Evolutionary conservation across 2,888 invertebrate genomes (phyloP).

Genomic region (Drosophila fulvimacula): DNA sequence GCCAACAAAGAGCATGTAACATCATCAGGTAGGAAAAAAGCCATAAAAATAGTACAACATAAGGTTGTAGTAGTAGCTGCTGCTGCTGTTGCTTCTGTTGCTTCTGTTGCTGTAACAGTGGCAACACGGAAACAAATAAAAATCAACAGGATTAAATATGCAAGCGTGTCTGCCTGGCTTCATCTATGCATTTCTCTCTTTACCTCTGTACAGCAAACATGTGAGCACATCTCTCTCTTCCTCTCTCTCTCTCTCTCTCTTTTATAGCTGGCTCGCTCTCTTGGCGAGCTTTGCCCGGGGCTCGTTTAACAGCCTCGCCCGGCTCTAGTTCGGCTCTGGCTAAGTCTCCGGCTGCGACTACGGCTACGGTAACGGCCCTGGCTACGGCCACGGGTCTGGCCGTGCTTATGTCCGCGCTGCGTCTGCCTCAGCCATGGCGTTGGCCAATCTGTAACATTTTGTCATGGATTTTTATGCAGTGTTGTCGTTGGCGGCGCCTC

Average conservation of each 20-base stretch:
- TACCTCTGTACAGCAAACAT: not conserved
- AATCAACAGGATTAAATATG: constrained; percentile 78
- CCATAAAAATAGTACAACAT: constrained; percentile 60
- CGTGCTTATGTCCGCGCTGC: constrained; percentile 13
- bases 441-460: constrained; percentile 74
- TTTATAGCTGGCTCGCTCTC: constrained; percentile 12
- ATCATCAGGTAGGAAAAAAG: constrained; percentile 62
- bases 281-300: constrained; percentile 58
- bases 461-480: constrained; percentile 63
- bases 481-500: constrained; percentile 6
- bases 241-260: not conserved
- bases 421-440: constrained; percentile 26
- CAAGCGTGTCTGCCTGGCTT: constrained; percentile 36
- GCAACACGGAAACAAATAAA: constrained; percentile 70
- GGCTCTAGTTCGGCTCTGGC: constrained; percentile 34
- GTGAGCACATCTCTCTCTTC: not conserved
- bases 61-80: constrained; percentile 14
- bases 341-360: constrained; percentile 10
- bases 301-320: constrained; percentile 46
- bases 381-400: constrained; percentile 10
- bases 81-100: constrained; percentile 20
- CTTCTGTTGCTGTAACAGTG: constrained; percentile 22
- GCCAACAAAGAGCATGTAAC: constrained; percentile 64
- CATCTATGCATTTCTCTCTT: constrained; percentile 7
- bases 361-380: constrained; percentile 11